A percentile compares a stretch with the other conserved stretches of the same genome.
phyloP scores from a whole-genome alignment of 2,113 vertebrate genomes.

The Malurus cyaneus region DNA sequence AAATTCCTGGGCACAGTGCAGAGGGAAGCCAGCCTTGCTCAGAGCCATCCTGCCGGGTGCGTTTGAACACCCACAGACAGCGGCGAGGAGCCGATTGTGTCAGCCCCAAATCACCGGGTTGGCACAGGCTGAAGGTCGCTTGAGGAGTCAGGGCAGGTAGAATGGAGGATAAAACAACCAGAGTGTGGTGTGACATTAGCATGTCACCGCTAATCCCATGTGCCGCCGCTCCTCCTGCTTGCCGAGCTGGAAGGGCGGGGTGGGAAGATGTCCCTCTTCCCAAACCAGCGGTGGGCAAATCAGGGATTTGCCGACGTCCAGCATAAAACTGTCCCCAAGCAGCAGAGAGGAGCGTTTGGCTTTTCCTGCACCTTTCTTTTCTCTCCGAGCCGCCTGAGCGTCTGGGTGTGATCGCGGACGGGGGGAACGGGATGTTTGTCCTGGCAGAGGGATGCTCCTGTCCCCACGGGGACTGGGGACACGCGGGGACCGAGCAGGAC shows the following conservation, averaged over 20 bases:
- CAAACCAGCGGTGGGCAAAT: neutral
- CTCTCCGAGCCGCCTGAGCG: neutral
- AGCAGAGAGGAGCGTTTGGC: neutral
- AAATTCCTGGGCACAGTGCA: neutral
- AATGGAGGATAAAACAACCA: neutral
- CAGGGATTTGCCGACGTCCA: neutral
- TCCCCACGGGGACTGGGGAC: neutral
- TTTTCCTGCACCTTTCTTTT: neutral
- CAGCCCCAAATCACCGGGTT: rapidly evolving
- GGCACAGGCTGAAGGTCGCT: neutral
- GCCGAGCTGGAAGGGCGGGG: neutral
- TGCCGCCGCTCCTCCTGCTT: neutral
- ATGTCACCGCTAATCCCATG: neutral
- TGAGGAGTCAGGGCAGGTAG: neutral
- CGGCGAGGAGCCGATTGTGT: neutral
- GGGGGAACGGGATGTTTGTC: neutral
- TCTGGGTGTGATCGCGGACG: neutral
- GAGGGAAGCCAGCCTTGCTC: neutral
- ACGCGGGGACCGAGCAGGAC: rapidly evolving
- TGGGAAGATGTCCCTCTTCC: neutral
- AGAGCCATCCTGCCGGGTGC: neutral
- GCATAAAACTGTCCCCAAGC: neutral
- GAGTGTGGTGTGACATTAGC: neutral
- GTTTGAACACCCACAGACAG: neutral
- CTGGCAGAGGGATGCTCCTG: rapidly evolving